Conservation (phyloP, 2,888 invertebrate genomes). For the Parelbella ahira region DNA sequence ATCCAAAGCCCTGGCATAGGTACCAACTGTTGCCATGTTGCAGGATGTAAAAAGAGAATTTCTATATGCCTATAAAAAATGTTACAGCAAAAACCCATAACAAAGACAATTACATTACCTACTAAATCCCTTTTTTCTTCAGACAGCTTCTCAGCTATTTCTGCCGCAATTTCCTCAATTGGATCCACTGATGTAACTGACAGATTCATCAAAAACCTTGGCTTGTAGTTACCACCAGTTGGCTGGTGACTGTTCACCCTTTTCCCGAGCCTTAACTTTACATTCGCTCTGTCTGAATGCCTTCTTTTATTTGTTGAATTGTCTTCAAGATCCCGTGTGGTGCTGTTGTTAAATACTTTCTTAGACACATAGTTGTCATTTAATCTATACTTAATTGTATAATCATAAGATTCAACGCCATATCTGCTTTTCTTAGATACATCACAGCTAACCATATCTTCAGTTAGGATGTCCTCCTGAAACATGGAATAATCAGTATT, state of each 20-base stretch:
- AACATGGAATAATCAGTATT: slow-evolving; percentile 38
- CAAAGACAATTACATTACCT: too few species aligned
- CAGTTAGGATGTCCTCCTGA: slow-evolving; percentile 90
- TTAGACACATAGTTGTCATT: slow-evolving; percentile 71
- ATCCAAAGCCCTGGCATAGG: too few species aligned
- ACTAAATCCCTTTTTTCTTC: slow-evolving; percentile 88
- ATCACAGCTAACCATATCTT: slow-evolving; percentile 88
- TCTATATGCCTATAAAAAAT: too few species aligned
- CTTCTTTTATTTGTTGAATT: slow-evolving; percentile 78
- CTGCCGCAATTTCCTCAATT: slow-evolving; percentile 82
- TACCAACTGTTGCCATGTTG: too few species aligned
- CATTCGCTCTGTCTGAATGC: slow-evolving; percentile 79
- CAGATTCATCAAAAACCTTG: slow-evolving; percentile 82
- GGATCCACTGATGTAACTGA: slow-evolving; percentile 68
- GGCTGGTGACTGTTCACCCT: slow-evolving; percentile 63
- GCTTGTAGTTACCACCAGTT: slow-evolving; percentile 73
- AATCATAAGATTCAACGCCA: slow-evolving; percentile 90
- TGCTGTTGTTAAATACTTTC: slow-evolving; percentile 54
- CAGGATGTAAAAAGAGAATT: too few species aligned
- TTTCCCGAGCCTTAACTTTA: slow-evolving; percentile 79
- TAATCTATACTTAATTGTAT: slow-evolving; percentile 82
- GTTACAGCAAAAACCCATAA: too few species aligned
- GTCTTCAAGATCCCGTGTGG: slow-evolving; percentile 40
- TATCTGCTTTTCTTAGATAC: slow-evolving; percentile 84
- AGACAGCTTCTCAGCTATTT: slow-evolving; percentile 86